A percentile compares a stretch with the other conserved stretches of the same genome.
Conservation (phyloP, 2,888 invertebrate genomes). For the Magallana nippona region DNA sequence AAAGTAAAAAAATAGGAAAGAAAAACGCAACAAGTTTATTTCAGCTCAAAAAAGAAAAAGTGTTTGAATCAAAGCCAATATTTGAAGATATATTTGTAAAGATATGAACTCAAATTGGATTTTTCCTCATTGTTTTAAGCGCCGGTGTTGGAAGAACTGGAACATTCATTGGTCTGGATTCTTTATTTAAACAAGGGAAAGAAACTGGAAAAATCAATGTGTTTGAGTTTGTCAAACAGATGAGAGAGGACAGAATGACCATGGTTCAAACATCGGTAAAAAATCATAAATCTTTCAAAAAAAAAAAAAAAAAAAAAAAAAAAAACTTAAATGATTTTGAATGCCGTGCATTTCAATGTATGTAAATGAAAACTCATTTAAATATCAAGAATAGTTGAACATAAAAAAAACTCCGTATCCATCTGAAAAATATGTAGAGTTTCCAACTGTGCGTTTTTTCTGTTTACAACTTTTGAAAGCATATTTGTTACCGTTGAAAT, state of each 20-base stretch:
- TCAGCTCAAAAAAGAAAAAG: too few species aligned
- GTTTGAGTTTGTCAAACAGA: conserved; percentile 21
- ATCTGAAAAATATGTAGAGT: too few species aligned
- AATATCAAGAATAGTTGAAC: background rate
- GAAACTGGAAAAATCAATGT: background rate
- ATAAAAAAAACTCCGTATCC: too few species aligned
- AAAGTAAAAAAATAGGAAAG: background rate
- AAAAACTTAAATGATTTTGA: background rate
- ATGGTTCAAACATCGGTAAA: background rate
- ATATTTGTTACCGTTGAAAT: too few species aligned
- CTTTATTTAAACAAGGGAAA: background rate
- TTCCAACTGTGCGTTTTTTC: too few species aligned
- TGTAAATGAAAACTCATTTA: background rate
- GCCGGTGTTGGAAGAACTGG: background rate
- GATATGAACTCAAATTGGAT: background rate
- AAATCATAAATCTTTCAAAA: background rate
- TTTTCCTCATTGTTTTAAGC: background rate
- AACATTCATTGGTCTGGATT: background rate
- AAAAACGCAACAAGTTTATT: background rate
- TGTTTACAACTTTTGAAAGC: too few species aligned
- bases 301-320: too few species aligned
- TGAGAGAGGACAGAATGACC: conserved; percentile 2
- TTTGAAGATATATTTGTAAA: background rate
- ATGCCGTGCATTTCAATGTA: background rate
- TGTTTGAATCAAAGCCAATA: too few species aligned